Conservation (phyloP, 1,140 invertebrate species). For the Pachypsylla venusta region DNA sequence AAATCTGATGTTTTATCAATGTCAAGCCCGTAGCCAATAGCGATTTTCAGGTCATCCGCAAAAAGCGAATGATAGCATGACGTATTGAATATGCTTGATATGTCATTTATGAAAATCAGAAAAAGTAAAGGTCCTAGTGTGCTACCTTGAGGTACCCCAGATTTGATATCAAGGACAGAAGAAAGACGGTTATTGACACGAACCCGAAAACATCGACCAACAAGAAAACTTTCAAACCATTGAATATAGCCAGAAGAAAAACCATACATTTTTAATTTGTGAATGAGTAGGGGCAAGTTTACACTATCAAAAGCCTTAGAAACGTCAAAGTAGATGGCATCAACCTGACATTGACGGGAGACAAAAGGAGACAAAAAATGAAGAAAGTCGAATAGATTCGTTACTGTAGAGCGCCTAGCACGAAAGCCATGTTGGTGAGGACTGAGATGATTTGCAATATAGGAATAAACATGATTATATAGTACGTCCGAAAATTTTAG, state of each 20-base stretch:
- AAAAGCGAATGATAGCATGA: not conserved
- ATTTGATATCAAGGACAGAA: not conserved
- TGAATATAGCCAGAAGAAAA: conserved; percentile 16
- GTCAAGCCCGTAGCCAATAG: too few relatives aligned
- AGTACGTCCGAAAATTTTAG: conserved; percentile 21
- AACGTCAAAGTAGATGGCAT: conserved; percentile 20
- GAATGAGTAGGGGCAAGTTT: conserved; percentile 16
- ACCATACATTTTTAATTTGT: conserved; percentile 19
- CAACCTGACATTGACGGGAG: not conserved
- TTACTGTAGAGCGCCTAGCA: conserved; percentile 4
- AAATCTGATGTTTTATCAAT: too few relatives aligned
- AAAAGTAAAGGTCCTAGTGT: conserved; percentile 21
- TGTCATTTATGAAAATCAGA: conserved; percentile 22
- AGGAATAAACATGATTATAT: conserved; percentile 20
- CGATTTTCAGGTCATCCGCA: conserved; percentile 9
- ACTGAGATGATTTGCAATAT: conserved; percentile 13
- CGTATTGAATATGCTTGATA: not conserved
- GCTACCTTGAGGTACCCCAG: conserved; percentile 19
- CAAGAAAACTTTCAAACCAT: conserved; percentile 18
- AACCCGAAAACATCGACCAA: conserved; percentile 12
- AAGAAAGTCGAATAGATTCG: not conserved
- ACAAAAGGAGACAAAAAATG: conserved; percentile 5
- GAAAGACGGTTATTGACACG: conserved; percentile 1
- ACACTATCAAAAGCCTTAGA: conserved; percentile 23
- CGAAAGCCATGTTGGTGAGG: conserved; percentile 15